These are phyloP conservation scores for Labeo calbasu DNA, from an alignment of 2,797 vertebrate species.

Conservation along the genomic window DNA sequence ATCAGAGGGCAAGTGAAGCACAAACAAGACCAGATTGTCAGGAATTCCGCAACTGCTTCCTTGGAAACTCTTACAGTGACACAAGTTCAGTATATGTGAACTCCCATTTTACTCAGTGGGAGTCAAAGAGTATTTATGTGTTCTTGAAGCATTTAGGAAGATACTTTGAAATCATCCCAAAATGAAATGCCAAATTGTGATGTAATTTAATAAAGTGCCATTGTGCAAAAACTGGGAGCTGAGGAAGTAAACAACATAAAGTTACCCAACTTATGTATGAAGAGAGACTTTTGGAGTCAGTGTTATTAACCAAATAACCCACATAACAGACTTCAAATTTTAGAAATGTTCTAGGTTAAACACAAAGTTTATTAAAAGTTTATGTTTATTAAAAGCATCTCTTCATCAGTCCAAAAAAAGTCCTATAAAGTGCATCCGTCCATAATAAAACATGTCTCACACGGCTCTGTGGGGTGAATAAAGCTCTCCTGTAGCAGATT, in stretches of 20 bases:
- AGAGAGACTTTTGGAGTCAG: neutral
- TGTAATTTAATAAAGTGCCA: neutral
- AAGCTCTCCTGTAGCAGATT: too few relatives aligned
- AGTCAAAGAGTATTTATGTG: neutral
- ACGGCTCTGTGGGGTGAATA: too few relatives aligned
- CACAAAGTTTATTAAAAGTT: neutral
- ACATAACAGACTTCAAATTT: neutral
- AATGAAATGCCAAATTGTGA: neutral
- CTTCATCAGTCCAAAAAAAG: too few relatives aligned
- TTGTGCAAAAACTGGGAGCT: conserved; percentile 1
- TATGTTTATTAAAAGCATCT: conserved; percentile 3
- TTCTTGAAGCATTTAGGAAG: neutral
- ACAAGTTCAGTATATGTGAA: neutral
- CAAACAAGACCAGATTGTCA: conserved; percentile 2
- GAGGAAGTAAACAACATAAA: neutral
- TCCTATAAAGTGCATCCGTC: too few relatives aligned
- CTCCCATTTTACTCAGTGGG: neutral
- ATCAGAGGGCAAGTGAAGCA: neutral
- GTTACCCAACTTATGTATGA: neutral
- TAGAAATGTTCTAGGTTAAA: neutral
- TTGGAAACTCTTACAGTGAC: conserved; percentile 28
- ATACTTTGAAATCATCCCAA: neutral
- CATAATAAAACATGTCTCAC: too few relatives aligned
- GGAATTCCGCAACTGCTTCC: conserved; percentile 11
- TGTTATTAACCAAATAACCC: neutral